These are phyloP conservation scores for Poeciliopsis prolifica DNA, from an alignment of 2,113 vertebrate genomes.

Conservation along the genomic window DNA sequence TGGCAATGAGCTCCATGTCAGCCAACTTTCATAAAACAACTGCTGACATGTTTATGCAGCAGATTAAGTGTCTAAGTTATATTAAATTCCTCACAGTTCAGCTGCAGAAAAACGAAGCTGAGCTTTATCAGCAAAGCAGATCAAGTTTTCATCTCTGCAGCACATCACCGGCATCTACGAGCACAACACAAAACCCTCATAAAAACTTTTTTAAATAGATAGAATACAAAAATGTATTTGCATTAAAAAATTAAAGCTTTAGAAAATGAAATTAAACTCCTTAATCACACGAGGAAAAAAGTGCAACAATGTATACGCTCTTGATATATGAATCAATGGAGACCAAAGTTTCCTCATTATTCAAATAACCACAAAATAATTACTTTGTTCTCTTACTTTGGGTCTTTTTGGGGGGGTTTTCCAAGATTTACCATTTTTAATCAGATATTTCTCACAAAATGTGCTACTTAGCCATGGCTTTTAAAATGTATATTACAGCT, in stretches of 20 bases:
- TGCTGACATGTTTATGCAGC: background rate
- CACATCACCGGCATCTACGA: background rate
- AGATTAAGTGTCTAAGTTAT: background rate
- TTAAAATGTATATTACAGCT: background rate
- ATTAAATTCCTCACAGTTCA: background rate
- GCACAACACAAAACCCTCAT: background rate
- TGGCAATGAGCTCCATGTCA: background rate
- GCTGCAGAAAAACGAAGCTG: background rate
- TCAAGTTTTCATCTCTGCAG: no score
- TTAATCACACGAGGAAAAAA: background rate
- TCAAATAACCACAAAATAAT: background rate
- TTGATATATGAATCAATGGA: background rate
- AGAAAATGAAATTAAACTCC: background rate
- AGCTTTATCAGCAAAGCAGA: background rate
- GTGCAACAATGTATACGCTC: background rate
- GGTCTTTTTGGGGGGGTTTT: no score
- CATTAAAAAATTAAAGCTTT: background rate
- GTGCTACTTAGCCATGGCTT: background rate
- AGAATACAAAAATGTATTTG: background rate
- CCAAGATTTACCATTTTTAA: background rate
- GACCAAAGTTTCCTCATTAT: background rate
- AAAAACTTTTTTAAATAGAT: background rate
- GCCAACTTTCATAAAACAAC: background rate
- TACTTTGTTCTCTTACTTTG: no score
- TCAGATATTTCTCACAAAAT: background rate